These are phyloP conservation scores for Tachysurus fulvidraco DNA, from an alignment of 2,113 vertebrate genomes.

Conservation along the genomic window DNA sequence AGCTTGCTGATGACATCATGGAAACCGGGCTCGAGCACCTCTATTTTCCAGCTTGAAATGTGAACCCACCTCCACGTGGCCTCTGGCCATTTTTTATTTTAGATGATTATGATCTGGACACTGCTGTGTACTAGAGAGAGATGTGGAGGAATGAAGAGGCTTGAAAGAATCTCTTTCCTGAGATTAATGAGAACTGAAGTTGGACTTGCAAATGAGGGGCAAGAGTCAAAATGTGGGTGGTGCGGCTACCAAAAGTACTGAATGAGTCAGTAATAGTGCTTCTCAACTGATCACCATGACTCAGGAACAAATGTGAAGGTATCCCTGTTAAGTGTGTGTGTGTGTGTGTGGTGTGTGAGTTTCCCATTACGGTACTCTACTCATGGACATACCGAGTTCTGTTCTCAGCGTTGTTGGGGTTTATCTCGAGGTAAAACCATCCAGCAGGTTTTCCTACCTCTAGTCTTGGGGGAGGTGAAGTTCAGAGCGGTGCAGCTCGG, in stretches of 20 bases:
- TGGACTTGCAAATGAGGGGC: background rate
- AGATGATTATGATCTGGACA: background rate
- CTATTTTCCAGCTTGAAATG: background rate
- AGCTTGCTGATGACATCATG: conserved; percentile 6
- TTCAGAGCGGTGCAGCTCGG: background rate
- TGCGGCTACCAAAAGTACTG: background rate
- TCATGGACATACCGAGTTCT: background rate
- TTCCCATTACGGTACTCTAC: background rate
- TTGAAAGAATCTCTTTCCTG: background rate
- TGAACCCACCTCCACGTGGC: conserved; percentile 1
- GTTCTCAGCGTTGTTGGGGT: no score
- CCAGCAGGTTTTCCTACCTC: background rate
- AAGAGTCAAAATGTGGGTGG: background rate
- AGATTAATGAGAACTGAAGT: background rate
- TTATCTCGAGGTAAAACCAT: background rate
- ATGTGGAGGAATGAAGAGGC: background rate
- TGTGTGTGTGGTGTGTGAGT: background rate
- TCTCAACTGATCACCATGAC: background rate
- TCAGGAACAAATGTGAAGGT: background rate
- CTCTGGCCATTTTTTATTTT: background rate
- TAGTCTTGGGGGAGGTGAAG: background rate
- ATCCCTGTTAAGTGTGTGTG: background rate
- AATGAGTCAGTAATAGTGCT: background rate
- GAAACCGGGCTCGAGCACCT: conserved; percentile 5
- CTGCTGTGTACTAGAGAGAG: background rate